phyloP scores from a whole-genome alignment of 2,888 invertebrate species.

The Oxytorus armatus region DNA sequence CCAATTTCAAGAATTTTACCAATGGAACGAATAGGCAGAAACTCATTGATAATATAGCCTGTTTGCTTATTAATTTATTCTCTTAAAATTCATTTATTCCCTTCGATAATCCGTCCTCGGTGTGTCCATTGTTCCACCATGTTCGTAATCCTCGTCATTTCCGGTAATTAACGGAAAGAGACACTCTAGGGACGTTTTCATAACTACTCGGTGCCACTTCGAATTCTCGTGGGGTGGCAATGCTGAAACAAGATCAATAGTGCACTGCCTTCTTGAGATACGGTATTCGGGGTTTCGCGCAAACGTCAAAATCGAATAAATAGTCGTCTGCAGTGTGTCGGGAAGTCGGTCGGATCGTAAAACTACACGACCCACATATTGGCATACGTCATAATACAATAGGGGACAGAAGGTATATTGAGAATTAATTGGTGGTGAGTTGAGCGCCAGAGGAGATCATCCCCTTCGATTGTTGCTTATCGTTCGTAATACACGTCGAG shows the following conservation, averaged over 20 bases:
- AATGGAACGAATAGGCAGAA: no score
- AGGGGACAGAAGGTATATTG: background rate
- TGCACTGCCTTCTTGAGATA: constrained; percentile 60
- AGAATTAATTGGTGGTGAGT: constrained; percentile 6
- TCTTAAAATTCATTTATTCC: no score
- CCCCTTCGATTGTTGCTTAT: constrained; percentile 29
- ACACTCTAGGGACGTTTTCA: constrained; percentile 29
- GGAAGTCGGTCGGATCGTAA: background rate
- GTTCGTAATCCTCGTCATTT: constrained; percentile 5
- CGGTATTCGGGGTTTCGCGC: constrained; percentile 71
- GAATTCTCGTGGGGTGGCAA: constrained; percentile 38
- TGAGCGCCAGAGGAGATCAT: background rate
- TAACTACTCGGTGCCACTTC: background rate
- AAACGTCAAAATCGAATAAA: constrained; percentile 81
- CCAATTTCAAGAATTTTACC: no score
- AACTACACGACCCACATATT: background rate
- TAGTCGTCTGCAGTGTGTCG: constrained; percentile 76
- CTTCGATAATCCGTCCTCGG: no score
- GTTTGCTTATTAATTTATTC: no score
- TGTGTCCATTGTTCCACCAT: no score
- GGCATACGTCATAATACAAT: background rate
- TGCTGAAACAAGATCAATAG: constrained; percentile 63
- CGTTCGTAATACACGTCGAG: background rate
- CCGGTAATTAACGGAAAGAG: constrained; percentile 11
- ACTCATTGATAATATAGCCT: no score